Conservation (phyloP, 2,113 vertebrate species). For the Thryonomys swinderianus region DNA sequence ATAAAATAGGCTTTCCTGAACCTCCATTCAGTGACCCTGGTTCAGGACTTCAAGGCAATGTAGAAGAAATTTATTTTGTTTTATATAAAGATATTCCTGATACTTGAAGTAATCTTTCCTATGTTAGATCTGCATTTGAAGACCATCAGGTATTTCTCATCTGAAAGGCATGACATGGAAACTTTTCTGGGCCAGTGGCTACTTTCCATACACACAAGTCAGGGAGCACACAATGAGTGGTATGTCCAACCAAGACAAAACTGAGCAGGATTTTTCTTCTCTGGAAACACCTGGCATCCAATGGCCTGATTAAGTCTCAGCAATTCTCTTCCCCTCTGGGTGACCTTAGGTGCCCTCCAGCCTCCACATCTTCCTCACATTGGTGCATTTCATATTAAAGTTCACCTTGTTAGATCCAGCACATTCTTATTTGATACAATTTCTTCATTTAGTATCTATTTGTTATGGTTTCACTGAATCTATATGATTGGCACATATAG, state of each 20-base stretch:
- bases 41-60: neutral
- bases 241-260: neutral
- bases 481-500: neutral
- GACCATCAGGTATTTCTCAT: neutral
- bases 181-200: neutral
- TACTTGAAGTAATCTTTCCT: neutral
- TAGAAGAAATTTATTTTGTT: constrained; percentile 19
- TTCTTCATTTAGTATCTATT: neutral
- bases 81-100: neutral
- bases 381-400: neutral
- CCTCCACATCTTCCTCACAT: no score
- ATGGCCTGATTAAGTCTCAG: no score
- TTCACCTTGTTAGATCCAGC: neutral
- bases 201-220: neutral
- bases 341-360: neutral
- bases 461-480: neutral
- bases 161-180: neutral
- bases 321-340: no score
- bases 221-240: no score
- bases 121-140: neutral
- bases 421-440: neutral
- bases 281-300: neutral
- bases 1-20: neutral
- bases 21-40: neutral
- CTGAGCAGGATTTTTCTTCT: neutral